Percentiles rank a stretch among this genome's conserved stretches.
Conservation (phyloP, 2,888 invertebrate genomes). For the Ophion ventricosus region DNA sequence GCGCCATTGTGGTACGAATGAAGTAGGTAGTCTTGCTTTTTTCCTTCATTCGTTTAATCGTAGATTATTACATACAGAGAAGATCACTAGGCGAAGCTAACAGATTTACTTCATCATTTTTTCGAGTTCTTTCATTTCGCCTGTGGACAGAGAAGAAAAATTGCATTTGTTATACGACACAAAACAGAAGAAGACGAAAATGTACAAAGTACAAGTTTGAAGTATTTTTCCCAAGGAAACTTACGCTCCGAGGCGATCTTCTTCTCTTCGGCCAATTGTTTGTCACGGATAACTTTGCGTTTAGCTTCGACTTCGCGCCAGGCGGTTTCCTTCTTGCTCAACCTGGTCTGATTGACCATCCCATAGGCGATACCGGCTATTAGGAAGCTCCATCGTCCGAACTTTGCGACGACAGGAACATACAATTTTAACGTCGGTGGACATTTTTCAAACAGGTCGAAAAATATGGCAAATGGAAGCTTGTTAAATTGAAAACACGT, state of each 20-base stretch:
- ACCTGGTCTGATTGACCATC: slow-evolving; percentile 88
- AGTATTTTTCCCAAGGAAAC: slow-evolving; percentile 5
- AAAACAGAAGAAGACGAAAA: not conserved
- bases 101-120: slow-evolving; percentile 50
- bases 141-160: slow-evolving; percentile 81
- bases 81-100: slow-evolving; percentile 57
- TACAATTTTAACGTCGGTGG: not conserved
- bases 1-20: not conserved
- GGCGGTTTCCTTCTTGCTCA: slow-evolving; percentile 87
- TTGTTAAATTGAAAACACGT: not conserved
- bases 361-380: slow-evolving; percentile 90
- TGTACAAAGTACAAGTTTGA: too few species aligned
- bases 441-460: not conserved
- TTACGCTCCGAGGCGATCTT: slow-evolving; percentile 86
- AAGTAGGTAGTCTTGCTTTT: not conserved
- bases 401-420: slow-evolving; percentile 83
- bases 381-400: slow-evolving; percentile 92
- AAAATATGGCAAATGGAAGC: not conserved
- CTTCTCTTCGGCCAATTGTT: slow-evolving; percentile 90
- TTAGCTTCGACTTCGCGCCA: slow-evolving; percentile 88
- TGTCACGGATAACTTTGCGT: slow-evolving; percentile 89
- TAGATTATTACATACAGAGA: slow-evolving; percentile 53
- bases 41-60: slow-evolving; percentile 33
- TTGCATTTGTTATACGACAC: slow-evolving; percentile 44
- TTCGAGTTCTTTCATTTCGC: slow-evolving; percentile 81